Conservation (phyloP, 2,888 invertebrate species). For the Drosophila meridiana region DNA sequence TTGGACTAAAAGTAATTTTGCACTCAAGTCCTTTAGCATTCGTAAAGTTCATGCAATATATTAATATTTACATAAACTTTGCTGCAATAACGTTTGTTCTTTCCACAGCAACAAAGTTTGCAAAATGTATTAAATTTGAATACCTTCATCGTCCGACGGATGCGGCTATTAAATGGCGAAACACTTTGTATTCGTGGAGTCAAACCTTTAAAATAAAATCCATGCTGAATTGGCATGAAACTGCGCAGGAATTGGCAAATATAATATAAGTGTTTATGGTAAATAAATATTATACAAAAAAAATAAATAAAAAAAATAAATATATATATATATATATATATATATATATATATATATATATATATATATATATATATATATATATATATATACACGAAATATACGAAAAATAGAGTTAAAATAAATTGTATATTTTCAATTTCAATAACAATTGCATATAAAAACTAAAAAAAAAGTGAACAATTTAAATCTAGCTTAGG, state of each 20-base stretch:
- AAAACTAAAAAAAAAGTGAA: too few relatives aligned
- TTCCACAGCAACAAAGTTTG: not conserved
- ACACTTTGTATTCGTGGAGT: not conserved
- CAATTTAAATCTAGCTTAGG: too few relatives aligned
- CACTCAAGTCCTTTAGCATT: not conserved
- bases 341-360: too few relatives aligned
- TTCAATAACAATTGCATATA: too few relatives aligned
- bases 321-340: too few relatives aligned
- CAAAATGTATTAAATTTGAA: not conserved
- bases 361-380: too few relatives aligned
- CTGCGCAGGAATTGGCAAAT: too few relatives aligned
- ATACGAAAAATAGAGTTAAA: not conserved
- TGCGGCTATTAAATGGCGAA: not conserved
- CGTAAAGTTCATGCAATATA: not conserved
- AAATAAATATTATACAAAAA: too few relatives aligned
- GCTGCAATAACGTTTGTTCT: not conserved
- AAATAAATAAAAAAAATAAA: too few relatives aligned
- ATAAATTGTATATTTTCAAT: too few relatives aligned
- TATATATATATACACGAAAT: too few relatives aligned
- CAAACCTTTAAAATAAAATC: not conserved
- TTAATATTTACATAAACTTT: not conserved
- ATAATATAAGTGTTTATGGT: too few relatives aligned
- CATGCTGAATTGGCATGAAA: not conserved
- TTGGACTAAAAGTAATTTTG: not conserved
- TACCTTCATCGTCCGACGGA: not conserved